Percentiles rank a stretch among this genome's conserved stretches.
Evolutionary conservation across 2,888 invertebrate genomes (phyloP).

Genomic region (Acanthosepion esculentum): DNA sequence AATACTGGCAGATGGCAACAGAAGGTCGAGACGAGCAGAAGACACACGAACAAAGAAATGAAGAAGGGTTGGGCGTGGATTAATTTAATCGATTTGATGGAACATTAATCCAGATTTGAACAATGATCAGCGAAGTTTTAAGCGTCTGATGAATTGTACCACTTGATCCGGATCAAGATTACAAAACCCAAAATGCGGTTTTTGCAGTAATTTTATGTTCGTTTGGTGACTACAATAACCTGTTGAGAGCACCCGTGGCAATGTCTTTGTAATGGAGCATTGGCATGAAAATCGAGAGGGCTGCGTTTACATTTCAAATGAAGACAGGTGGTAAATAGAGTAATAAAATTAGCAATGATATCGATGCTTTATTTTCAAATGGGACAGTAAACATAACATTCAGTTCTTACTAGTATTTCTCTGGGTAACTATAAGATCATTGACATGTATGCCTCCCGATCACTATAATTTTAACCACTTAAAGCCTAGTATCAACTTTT

Average conservation of each 20-base stretch:
- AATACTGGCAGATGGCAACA: not conserved
- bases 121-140: not conserved
- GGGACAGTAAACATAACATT: too few species aligned
- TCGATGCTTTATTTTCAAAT: too few species aligned
- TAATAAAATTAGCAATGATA: too few species aligned
- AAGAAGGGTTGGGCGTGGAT: not conserved
- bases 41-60: not conserved
- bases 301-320: too few species aligned
- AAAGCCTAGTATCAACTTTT: too few species aligned
- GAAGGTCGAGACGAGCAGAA: not conserved
- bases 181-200: not conserved
- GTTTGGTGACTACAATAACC: not conserved
- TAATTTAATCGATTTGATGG: not conserved
- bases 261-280: not conserved
- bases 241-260: not conserved
- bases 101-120: not conserved
- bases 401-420: too few species aligned
- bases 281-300: not conserved
- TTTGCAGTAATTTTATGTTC: not conserved
- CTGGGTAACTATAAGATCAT: too few species aligned
- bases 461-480: too few species aligned
- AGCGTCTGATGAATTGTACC: not conserved
- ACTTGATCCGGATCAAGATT: constrained; percentile 13
- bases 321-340: too few species aligned
- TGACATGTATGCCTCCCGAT: too few species aligned